A percentile compares a stretch with the other conserved stretches of the same genome.
Conservation (phyloP, 2,113 vertebrate genomes). For the Aleadryas rufinucha region DNA sequence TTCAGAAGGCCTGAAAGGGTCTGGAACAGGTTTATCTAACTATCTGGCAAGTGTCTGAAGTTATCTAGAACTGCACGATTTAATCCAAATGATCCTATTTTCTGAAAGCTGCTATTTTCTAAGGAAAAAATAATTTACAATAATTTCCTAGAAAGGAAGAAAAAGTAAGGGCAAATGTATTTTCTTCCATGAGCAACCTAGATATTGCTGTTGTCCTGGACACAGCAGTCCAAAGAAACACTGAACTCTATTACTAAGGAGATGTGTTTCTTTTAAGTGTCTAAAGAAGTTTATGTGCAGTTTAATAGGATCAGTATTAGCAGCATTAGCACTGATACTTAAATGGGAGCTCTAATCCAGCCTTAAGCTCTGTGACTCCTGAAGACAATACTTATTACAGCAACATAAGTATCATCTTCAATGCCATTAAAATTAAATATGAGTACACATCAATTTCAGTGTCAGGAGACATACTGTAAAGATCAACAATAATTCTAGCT, state of each 20-base stretch:
- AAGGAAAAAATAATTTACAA: background rate
- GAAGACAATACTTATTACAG: slow-evolving; percentile 4
- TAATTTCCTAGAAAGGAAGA: background rate
- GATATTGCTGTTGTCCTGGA: background rate
- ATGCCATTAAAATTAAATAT: slow-evolving; percentile 40
- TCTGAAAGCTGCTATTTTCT: background rate
- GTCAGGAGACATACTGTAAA: slow-evolving; percentile 4
- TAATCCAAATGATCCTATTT: background rate
- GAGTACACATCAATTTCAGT: slow-evolving; percentile 11
- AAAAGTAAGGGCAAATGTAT: background rate
- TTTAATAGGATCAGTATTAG: slow-evolving; percentile 19
- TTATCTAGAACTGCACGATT: background rate
- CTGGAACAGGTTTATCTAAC: background rate
- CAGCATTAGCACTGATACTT: background rate
- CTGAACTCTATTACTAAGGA: background rate
- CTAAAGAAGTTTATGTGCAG: background rate
- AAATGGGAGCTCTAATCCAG: background rate
- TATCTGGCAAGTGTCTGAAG: background rate
- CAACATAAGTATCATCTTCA: background rate
- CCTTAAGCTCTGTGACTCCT: background rate
- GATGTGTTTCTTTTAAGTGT: background rate
- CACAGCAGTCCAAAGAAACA: background rate
- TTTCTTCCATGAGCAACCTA: background rate
- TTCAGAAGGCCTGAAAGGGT: background rate
- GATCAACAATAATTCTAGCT: slow-evolving; percentile 48